Evolutionary conservation across 2,797 vertebrate species (phyloP).

Genomic region (Enteromius treurensis): DNA sequence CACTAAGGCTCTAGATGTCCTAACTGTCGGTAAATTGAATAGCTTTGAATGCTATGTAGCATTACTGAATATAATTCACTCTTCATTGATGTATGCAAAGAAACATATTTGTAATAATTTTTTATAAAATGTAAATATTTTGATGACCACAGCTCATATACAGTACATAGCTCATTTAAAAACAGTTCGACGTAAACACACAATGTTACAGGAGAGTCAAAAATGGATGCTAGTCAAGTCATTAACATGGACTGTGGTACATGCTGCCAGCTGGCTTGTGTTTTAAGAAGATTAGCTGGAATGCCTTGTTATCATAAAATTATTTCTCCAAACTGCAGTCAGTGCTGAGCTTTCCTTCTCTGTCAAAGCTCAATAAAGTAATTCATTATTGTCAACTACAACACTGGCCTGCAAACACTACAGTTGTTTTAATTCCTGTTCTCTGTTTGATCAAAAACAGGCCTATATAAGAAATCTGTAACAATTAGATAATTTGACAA

Average conservation of each 20-base stretch:
- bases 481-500: neutral
- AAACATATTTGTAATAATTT: neutral
- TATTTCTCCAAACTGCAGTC: constrained; percentile 43
- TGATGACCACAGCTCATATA: neutral
- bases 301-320: constrained; percentile 53
- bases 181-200: neutral
- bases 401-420: neutral
- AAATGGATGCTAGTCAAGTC: neutral
- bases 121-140: neutral
- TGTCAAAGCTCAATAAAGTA: constrained; percentile 23
- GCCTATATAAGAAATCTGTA: neutral
- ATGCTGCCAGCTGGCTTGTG: constrained; percentile 21
- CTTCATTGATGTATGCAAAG: neutral
- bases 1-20: neutral
- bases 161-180: neutral
- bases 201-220: neutral
- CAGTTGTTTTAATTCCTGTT: neutral
- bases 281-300: constrained; percentile 53
- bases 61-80: neutral
- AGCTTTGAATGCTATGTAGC: neutral
- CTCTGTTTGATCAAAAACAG: neutral
- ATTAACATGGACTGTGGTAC: constrained; percentile 26
- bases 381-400: neutral
- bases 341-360: constrained; percentile 7
- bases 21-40: neutral